A percentile compares a stretch with the other conserved stretches of the same genome.
Evolutionary conservation across 2,888 invertebrate genomes (phyloP).

Genomic region (Synergus gifuensis): DNA sequence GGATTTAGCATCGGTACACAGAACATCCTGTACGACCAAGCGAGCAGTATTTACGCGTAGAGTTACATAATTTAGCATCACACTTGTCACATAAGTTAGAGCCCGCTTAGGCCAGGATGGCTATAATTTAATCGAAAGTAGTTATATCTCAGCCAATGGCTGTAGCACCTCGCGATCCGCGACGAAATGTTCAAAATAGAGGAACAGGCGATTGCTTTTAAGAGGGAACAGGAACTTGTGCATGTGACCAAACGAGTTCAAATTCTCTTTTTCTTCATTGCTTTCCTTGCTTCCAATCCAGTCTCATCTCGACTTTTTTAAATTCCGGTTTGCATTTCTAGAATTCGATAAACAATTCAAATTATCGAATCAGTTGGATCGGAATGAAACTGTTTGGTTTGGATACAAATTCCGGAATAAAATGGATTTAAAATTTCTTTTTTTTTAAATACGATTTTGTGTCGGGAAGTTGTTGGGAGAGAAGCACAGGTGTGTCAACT

Average conservation of each 20-base stretch:
- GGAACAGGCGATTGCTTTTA: slow-evolving; percentile 76
- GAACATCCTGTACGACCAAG: slow-evolving; percentile 64
- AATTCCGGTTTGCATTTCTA: background rate
- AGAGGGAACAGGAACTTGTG: slow-evolving; percentile 59
- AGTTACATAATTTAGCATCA: slow-evolving; percentile 72
- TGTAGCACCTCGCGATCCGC: slow-evolving; percentile 58
- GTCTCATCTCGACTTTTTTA: background rate
- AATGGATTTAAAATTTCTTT: too few species aligned
- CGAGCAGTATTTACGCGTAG: slow-evolving; percentile 68
- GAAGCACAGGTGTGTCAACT: slow-evolving; percentile 58
- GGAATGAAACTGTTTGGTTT: too few species aligned
- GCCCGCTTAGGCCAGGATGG: slow-evolving; percentile 64
- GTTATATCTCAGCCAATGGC: slow-evolving; percentile 68
- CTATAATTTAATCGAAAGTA: slow-evolving; percentile 72
- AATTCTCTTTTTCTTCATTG: slow-evolving; percentile 49
- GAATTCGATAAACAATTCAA: background rate
- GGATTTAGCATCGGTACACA: slow-evolving; percentile 68
- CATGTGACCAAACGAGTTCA: slow-evolving; percentile 48
- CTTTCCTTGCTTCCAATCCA: background rate
- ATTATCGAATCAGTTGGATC: background rate
- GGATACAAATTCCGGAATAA: too few species aligned
- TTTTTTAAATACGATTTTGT: slow-evolving; percentile 42
- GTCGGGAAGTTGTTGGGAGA: background rate
- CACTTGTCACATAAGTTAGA: slow-evolving; percentile 70
- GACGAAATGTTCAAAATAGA: slow-evolving; percentile 74